Base-by-base conservation (phyloP, 2,888 invertebrate species). In the Abrostola triplasia region DNA sequence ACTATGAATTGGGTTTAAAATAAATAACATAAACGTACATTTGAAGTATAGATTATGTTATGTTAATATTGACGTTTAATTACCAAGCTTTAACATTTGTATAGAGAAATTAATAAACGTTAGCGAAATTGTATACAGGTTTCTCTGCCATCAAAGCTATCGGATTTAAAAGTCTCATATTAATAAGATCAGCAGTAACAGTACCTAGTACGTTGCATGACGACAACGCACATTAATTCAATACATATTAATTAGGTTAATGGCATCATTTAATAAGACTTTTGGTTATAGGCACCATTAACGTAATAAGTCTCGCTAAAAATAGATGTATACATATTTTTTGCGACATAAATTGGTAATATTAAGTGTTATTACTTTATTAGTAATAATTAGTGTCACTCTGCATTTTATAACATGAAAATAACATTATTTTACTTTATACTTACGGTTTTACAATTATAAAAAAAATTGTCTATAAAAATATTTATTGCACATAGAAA, bases 1-100 rank as follows among this genome's bases (percentile, higher is more conserved):
- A 67, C 67, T 76, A 76, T 40, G 67, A 59, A 70, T 57, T 52
- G 24, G 58, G 59, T 55, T 9, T 35, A 62, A 62, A 65, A 55
- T 38, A n/a, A n/a, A n/a, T n/a, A n/a, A n/a, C n/a, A n/a, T n/a
- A n/a, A n/a, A n/a, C n/a, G n/a, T n/a, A n/a, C n/a, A 67, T 59
- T 37, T 40, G 5, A 10, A 8, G 8, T 5, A 47, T 47, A 24
- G 12, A 13, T 44, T 13, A 8, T 1, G 13, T 5, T 47, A 47
- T 8, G 24, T 47, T 9, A 47, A 47, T 24, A 24, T 24, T 24
- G 24, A 24, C 24, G 4, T 24, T 24, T 24, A 24, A 24, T 24
- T 24, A 24, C 24, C 1, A 2, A 24, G 24, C 24, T 8, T 47
- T 13, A 9, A 47, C 44, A 13, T 47, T 47, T 10, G 44, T 24